Evolutionary conservation across 1,140 invertebrate species (phyloP).

Genomic region (Ceratina japonica): DNA sequence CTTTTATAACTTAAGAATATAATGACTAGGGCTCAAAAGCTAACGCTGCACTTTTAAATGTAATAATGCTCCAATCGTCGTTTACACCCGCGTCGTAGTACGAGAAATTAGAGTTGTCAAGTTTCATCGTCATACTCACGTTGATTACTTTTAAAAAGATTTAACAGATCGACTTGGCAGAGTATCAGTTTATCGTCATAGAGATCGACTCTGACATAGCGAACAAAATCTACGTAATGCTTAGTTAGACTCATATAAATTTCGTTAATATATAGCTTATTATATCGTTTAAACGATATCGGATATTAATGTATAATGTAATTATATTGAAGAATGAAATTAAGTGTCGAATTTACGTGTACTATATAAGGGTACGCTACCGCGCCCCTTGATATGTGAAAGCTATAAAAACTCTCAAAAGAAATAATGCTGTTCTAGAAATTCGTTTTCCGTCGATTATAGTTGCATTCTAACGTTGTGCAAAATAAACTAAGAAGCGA

Average conservation of each 20-base stretch:
- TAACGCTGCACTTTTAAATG: slow-evolving; percentile 21
- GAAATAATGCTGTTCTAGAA: not conserved
- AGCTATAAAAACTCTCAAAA: not conserved
- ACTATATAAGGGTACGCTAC: too few relatives aligned
- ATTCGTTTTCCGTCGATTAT: too few relatives aligned
- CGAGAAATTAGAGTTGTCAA: not conserved
- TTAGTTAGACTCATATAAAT: slow-evolving; percentile 28
- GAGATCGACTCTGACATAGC: not conserved
- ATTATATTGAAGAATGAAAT: too few relatives aligned
- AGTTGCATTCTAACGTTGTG: not conserved
- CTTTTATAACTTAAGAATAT: slow-evolving; percentile 27
- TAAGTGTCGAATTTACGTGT: too few relatives aligned
- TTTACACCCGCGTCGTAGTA: not conserved
- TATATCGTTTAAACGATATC: slow-evolving; percentile 7
- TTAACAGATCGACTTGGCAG: slow-evolving; percentile 14
- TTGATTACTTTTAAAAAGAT: not conserved
- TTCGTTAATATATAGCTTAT: slow-evolving; percentile 3
- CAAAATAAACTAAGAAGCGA: not conserved
- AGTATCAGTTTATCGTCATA: slow-evolving; percentile 7
- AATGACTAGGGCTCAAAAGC: slow-evolving; percentile 40
- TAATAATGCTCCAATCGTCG: slow-evolving; percentile 21
- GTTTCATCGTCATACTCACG: not conserved
- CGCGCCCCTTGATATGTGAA: slow-evolving; percentile 1
- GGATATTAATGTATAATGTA: not conserved
- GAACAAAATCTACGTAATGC: slow-evolving; percentile 11